Conservation (phyloP, 2,113 vertebrate genomes). For the Pteruthius melanotis region DNA sequence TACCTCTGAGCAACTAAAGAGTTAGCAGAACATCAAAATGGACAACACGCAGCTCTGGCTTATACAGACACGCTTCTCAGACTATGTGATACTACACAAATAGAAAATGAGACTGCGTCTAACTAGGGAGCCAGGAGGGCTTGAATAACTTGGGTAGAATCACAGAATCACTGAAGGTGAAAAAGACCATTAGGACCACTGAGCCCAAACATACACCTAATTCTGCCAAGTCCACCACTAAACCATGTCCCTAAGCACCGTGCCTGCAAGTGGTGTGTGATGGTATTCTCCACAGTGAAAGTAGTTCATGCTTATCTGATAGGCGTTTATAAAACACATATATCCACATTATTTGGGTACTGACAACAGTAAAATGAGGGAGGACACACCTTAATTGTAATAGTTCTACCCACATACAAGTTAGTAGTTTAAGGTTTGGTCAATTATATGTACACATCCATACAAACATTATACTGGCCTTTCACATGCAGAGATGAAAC, state of each 20-base stretch:
- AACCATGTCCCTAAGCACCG: neutral
- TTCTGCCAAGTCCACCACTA: neutral
- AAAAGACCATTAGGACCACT: neutral
- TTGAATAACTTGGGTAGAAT: neutral
- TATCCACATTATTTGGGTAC: neutral
- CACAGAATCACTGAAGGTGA: neutral
- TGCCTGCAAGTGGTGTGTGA: neutral
- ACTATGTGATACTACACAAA: neutral
- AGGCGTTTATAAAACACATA: neutral
- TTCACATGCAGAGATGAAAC: neutral
- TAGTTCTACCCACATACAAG: neutral
- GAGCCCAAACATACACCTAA: neutral
- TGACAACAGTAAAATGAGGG: neutral
- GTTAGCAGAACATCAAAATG: neutral
- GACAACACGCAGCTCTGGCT: neutral
- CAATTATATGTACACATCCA: neutral
- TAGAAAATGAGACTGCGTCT: neutral
- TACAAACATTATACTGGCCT: neutral
- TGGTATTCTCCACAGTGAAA: neutral
- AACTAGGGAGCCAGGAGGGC: neutral
- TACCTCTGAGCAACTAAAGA: neutral
- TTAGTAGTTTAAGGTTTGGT: neutral
- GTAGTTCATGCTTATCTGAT: neutral
- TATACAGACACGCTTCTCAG: neutral
- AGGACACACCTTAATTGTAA: neutral